A percentile compares a stretch with the other conserved stretches of the same genome.
Conservation (phyloP, 2,113 vertebrate species). For the Centrocercus urophasianus region DNA sequence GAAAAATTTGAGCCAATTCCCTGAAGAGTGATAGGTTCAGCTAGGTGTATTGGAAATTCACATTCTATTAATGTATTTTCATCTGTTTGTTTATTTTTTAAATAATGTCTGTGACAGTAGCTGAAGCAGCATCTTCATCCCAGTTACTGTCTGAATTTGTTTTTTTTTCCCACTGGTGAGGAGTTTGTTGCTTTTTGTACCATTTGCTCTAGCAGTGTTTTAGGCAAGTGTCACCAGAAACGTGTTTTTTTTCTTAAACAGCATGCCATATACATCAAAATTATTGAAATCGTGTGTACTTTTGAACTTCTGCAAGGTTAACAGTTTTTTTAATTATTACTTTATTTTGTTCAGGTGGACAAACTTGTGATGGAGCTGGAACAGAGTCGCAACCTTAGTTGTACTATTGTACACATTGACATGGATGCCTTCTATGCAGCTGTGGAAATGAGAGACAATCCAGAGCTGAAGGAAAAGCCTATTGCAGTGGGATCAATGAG, state of each 20-base stretch:
- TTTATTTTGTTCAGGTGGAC: conserved; percentile 81
- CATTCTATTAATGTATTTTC: background rate
- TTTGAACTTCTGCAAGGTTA: background rate
- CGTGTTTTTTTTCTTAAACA: background rate
- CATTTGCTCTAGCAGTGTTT: background rate
- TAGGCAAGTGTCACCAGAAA: background rate
- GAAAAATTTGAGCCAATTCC: background rate
- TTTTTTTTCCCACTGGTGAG: background rate
- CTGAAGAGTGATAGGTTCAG: background rate
- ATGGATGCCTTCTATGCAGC: conserved; percentile 99
- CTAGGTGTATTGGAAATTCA: background rate
- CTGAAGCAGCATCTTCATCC: background rate
- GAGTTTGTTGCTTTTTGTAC: accelerated
- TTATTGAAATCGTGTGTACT: background rate
- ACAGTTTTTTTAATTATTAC: background rate
- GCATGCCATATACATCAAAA: background rate
- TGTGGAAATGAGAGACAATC: conserved; percentile 94
- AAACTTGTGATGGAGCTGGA: conserved; percentile 83
- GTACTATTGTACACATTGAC: conserved; percentile 92
- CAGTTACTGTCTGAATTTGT: background rate
- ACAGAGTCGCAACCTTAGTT: conserved; percentile 84
- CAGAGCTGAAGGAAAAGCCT: conserved; percentile 90
- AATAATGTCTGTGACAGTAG: background rate
- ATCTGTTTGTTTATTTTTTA: background rate
- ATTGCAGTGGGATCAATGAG: conserved; percentile 95